Percentiles rank a stretch among this genome's conserved stretches.
phyloP scores from a whole-genome alignment of 2,888 invertebrate species.

The Nomada ruficornis region DNA sequence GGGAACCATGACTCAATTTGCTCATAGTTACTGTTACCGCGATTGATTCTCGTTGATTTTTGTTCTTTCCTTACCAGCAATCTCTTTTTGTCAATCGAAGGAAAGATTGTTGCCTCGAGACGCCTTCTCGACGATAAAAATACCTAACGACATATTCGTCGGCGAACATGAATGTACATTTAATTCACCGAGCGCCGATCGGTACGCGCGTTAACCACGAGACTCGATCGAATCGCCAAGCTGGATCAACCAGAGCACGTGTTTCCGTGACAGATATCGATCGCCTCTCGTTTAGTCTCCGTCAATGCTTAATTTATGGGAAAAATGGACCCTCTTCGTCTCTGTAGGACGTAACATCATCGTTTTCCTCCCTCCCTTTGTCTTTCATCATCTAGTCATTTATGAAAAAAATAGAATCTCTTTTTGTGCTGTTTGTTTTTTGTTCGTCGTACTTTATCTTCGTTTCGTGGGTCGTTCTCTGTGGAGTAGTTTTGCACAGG shows the following conservation, averaged over 20 bases:
- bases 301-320: constrained; percentile 55
- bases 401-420: constrained; percentile 63
- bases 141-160: constrained; percentile 27
- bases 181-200: constrained; percentile 33
- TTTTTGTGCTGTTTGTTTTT: constrained; percentile 4
- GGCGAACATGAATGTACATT: constrained; percentile 23
- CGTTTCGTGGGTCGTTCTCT: constrained; percentile 27
- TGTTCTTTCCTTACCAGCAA: not conserved
- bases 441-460: constrained; percentile 39
- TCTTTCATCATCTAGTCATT: constrained; percentile 28
- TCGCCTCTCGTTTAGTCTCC: constrained; percentile 71
- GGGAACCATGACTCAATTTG: not conserved
- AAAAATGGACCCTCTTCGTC: constrained; percentile 76
- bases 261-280: constrained; percentile 57
- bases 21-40: not conserved
- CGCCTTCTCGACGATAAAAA: constrained; percentile 31
- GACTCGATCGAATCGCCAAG: constrained; percentile 78
- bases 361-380: not conserved
- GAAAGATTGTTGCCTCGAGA: constrained; percentile 18
- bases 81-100: not conserved
- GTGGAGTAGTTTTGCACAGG: constrained; percentile 67
- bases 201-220: constrained; percentile 59
- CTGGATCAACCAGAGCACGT: constrained; percentile 80
- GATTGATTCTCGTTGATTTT: not conserved
- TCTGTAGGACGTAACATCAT: constrained; percentile 50